Conservation (phyloP, 2,113 vertebrate genomes). For the Balaeniceps rex region DNA sequence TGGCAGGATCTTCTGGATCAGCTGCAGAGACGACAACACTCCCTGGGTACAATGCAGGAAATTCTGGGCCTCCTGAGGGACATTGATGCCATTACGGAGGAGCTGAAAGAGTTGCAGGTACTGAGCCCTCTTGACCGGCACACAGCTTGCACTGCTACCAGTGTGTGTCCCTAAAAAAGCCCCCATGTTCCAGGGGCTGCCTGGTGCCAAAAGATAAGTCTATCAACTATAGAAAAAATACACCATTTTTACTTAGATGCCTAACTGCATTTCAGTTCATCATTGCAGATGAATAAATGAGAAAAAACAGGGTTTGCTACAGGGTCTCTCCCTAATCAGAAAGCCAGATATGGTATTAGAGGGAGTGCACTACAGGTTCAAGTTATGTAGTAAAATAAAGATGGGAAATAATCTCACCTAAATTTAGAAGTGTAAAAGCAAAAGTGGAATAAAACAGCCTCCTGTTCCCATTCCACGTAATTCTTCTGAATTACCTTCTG, state of each 20-base stretch:
- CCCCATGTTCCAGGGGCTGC: not conserved
- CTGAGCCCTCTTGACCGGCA: not conserved
- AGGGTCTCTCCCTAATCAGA: not conserved
- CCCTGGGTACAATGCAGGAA: conserved; percentile 61
- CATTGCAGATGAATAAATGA: not conserved
- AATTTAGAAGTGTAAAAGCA: not conserved
- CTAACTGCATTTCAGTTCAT: not conserved
- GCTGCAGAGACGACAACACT: conserved; percentile 71
- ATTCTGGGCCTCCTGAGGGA: conserved; percentile 77
- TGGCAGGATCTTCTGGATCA: conserved; percentile 81
- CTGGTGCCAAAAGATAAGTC: not conserved
- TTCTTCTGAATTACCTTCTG: not conserved
- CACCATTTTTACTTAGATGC: not conserved
- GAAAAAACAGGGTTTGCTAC: not conserved
- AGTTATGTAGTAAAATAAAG: not conserved
- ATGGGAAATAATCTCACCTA: not conserved
- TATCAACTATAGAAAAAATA: not conserved
- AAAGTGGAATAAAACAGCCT: not conserved
- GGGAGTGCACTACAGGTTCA: not conserved
- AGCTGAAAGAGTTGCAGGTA: conserved; percentile 85
- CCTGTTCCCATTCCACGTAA: not conserved
- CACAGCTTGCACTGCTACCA: not conserved
- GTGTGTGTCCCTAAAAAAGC: not conserved
- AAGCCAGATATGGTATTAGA: not conserved
- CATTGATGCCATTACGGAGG: conserved; percentile 73